phyloP scores from a whole-genome alignment of 2,888 invertebrate species.

The Hyposoter didymator region DNA sequence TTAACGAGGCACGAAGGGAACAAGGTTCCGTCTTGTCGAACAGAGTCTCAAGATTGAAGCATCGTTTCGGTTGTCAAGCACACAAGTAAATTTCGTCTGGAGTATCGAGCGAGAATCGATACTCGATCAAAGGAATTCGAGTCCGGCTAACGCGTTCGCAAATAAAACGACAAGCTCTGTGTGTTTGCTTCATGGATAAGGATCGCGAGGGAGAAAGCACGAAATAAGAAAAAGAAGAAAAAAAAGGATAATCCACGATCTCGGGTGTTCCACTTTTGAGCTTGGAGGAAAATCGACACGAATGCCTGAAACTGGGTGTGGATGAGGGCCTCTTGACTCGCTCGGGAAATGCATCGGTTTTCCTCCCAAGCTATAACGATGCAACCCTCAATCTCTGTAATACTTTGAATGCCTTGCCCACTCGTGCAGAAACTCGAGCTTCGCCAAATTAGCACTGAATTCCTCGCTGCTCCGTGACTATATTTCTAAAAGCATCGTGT shows the following conservation, averaged over 20 bases:
- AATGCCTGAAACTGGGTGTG: slow-evolving; percentile 63
- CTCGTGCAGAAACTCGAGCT: slow-evolving; percentile 40
- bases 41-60: background rate
- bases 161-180: background rate
- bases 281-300: slow-evolving; percentile 32
- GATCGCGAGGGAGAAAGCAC: background rate
- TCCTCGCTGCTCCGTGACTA: background rate
- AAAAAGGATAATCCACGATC: slow-evolving; percentile 53
- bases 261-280: slow-evolving; percentile 15
- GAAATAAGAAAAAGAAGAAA: background rate
- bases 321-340: slow-evolving; percentile 34
- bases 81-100: slow-evolving; percentile 6
- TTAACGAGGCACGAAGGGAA: slow-evolving; percentile 41
- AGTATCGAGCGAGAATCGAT: slow-evolving; percentile 37
- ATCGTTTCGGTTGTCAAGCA: background rate
- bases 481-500: background rate
- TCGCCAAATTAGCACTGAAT: slow-evolving; percentile 43
- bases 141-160: background rate
- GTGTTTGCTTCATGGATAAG: background rate
- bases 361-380: slow-evolving; percentile 32
- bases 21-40: slow-evolving; percentile 17
- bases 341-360: slow-evolving; percentile 31
- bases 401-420: slow-evolving; percentile 23
- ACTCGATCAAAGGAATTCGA: slow-evolving; percentile 33
- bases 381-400: slow-evolving; percentile 34